phyloP scores from a whole-genome alignment of 2,888 invertebrate genomes.

The Cactoblastis cactorum region DNA sequence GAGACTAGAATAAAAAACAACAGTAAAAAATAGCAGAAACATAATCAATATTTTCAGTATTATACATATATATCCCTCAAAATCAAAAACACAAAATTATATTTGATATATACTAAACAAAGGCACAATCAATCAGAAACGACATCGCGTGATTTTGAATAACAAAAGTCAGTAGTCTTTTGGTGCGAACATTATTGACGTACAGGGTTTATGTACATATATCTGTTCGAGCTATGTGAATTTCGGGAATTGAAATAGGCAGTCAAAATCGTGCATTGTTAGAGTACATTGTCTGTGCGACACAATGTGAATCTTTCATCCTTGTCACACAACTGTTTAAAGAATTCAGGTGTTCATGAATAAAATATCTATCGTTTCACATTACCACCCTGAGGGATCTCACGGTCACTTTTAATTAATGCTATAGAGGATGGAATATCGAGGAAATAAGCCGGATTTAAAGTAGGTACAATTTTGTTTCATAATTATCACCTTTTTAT shows the following conservation, averaged over 20 bases:
- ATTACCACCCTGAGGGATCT: slow-evolving; percentile 22
- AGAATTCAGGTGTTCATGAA: slow-evolving; percentile 43
- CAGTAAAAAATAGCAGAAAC: too few species aligned
- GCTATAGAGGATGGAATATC: slow-evolving; percentile 26
- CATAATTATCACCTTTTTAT: too few species aligned
- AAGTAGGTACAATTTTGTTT: too few species aligned
- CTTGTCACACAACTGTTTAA: slow-evolving; percentile 24
- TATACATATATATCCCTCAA: too few species aligned
- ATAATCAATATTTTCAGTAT: too few species aligned
- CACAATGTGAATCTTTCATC: slow-evolving; percentile 8
- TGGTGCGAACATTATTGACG: slow-evolving; percentile 6
- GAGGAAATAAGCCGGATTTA: slow-evolving; percentile 17
- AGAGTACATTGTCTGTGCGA: not conserved
- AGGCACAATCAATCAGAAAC: not conserved
- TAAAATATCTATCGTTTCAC: slow-evolving; percentile 44
- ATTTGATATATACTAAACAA: not conserved
- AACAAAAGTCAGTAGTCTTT: slow-evolving; percentile 7
- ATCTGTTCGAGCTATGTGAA: too few species aligned
- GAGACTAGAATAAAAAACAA: too few species aligned
- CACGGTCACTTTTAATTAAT: slow-evolving; percentile 30
- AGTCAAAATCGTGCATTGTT: too few species aligned
- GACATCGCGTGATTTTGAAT: slow-evolving; percentile 8
- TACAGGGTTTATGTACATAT: not conserved
- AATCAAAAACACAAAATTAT: not conserved
- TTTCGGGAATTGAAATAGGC: too few species aligned